Base-by-base conservation (phyloP, 2,888 invertebrate species). In the Sialis lutaria region DNA sequence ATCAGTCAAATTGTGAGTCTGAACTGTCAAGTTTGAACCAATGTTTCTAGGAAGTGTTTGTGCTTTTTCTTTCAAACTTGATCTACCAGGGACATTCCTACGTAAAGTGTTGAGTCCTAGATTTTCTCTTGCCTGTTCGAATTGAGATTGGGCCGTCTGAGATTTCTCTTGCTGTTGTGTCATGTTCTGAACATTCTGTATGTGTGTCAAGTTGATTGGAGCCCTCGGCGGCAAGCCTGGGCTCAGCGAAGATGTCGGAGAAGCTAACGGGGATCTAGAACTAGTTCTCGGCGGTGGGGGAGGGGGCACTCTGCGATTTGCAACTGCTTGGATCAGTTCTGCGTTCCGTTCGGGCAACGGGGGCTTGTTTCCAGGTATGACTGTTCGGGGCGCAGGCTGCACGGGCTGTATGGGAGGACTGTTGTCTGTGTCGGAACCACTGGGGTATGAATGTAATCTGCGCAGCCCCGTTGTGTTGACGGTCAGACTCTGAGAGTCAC, bases 251-350 rank as follows among this genome's bases (percentile, higher is more conserved):
- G 82, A 79, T 40, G 87, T 82, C 13, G 90, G 89, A 43, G 88
- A 88, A 30, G 87, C 83, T 56, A 89, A 68, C 1, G 90, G 90
- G 12, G 89, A 88, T 58, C 87, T 82, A 44, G 88, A 88, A 55
- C 87, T 86, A 54, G 89, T 89, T 54, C 90, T 75, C n/a, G 90
- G 90, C 32, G 90, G 90, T 33, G 91, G 87, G n/a, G 87, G 90
- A 12, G 90, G 91, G 6, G 90, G 90, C 41, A 86, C 79, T 46
- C 86, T 75, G 57, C 84, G 77, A 49, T 78, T 76, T 10, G 74
- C 74, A 41, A 81, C 77, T 61, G 84, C 67, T 49, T 82, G 80
- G 49, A 84, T 69, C 50, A 86, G 67, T 60, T 87, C 86, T 37
- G 81, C 77, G 59, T 85, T 85, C 31, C 87, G 73, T 66, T 87